Conservation (phyloP, 2,888 invertebrate genomes). For the Stramonita haemastoma region DNA sequence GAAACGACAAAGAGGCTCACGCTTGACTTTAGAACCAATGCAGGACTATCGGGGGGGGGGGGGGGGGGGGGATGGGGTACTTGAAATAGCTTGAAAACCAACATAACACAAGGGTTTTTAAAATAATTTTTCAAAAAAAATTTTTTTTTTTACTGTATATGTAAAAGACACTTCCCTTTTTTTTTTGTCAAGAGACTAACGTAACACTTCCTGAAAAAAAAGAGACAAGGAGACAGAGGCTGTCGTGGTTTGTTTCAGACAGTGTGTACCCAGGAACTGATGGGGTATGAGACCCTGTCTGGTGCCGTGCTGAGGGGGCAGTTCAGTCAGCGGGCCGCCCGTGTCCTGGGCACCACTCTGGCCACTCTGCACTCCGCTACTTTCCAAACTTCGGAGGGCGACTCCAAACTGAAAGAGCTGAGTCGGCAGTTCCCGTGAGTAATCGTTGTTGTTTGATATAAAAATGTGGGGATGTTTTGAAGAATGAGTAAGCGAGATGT, state of each 20-base stretch:
- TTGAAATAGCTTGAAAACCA: no score
- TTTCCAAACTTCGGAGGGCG: not conserved
- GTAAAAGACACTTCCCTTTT: not conserved
- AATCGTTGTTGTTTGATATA: not conserved
- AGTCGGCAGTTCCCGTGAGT: conserved; percentile 23
- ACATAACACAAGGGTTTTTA: no score
- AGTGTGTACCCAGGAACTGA: conserved; percentile 26
- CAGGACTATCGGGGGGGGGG: no score
- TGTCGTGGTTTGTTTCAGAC: not conserved
- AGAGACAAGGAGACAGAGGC: no score
- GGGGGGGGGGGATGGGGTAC: no score
- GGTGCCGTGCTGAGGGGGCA: conserved; percentile 16
- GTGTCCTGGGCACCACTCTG: conserved; percentile 14
- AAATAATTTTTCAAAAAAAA: no score
- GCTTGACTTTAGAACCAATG: no score
- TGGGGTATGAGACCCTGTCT: not conserved
- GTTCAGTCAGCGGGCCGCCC: not conserved
- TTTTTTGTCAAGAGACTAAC: no score
- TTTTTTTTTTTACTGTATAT: no score
- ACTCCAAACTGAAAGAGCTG: not conserved
- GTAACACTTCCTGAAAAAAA: no score
- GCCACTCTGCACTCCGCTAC: conserved; percentile 10
- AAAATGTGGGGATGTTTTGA: no score
- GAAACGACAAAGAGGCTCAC: no score
- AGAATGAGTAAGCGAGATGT: not conserved